A percentile compares a stretch with the other conserved stretches of the same genome.
phyloP scores from a whole-genome alignment of 2,888 invertebrate genomes.

The Nomada lathburiana region DNA sequence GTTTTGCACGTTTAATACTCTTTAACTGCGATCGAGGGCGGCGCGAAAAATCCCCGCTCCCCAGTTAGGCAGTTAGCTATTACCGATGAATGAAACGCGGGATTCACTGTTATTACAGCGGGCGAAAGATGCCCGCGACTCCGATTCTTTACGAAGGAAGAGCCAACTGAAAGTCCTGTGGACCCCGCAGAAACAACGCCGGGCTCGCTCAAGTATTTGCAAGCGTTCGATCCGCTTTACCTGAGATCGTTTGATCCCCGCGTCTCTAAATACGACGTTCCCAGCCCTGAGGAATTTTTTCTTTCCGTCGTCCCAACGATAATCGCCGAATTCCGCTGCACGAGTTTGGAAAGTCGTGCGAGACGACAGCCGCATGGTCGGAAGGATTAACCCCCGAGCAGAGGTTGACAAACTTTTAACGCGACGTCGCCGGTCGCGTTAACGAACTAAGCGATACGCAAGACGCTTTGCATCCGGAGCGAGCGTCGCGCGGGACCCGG shows the following conservation, averaged over 20 bases:
- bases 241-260: background rate
- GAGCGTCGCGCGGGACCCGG: constrained; percentile 35
- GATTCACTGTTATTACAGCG: constrained; percentile 35
- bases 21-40: constrained; percentile 26
- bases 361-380: background rate
- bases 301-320: too few relatives aligned
- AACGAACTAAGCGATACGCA: constrained; percentile 40
- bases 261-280: background rate
- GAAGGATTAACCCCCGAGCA: background rate
- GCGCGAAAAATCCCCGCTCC: background rate
- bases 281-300: background rate
- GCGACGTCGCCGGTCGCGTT: constrained; percentile 24
- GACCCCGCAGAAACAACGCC: constrained; percentile 14
- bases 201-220: background rate
- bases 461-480: constrained; percentile 26
- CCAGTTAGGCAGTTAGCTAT: constrained; percentile 30
- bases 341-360: background rate
- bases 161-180: constrained; percentile 25
- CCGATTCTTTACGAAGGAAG: constrained; percentile 34
- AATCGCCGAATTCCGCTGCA: background rate
- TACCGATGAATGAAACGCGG: constrained; percentile 40
- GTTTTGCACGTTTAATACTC: constrained; percentile 41
- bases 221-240: background rate
- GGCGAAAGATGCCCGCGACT: constrained; percentile 32
- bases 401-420: constrained; percentile 28